These are phyloP conservation scores for Mantis religiosa DNA, from an alignment of 2,888 invertebrate species.

Conservation along the genomic window DNA sequence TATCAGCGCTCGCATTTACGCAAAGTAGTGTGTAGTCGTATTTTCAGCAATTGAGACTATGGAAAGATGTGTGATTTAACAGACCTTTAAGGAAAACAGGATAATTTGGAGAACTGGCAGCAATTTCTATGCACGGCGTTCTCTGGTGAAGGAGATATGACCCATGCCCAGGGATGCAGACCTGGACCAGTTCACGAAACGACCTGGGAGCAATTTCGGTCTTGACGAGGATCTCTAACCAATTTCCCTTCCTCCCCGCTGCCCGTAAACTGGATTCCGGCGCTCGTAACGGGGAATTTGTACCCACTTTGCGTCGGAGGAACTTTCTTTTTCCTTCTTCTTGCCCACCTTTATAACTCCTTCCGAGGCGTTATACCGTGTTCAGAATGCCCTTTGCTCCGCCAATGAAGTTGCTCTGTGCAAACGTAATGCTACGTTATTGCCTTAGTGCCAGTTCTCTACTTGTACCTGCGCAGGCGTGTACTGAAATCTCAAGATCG, in stretches of 20 bases:
- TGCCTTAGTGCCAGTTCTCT: neutral
- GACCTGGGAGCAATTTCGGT: slow-evolving; percentile 17
- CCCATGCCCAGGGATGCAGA: neutral
- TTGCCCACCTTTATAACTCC: neutral
- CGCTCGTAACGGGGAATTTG: slow-evolving; percentile 22
- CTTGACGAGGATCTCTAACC: slow-evolving; percentile 11
- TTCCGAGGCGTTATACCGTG: neutral
- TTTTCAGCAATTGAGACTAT: neutral
- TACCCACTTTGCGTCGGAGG: slow-evolving; percentile 22
- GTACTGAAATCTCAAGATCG: neutral
- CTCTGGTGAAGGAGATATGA: neutral
- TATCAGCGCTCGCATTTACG: too few species aligned
- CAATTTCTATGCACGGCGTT: neutral
- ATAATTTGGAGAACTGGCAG: neutral
- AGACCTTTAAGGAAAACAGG: neutral
- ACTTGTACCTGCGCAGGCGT: neutral
- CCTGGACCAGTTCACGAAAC: neutral
- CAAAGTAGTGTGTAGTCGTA: neutral
- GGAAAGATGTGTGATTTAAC: neutral
- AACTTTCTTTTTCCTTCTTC: neutral
- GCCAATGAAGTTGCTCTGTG: neutral
- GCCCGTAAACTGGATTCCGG: slow-evolving; percentile 13
- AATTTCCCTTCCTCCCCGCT: slow-evolving; percentile 1
- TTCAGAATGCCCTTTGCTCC: neutral
- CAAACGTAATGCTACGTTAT: neutral